Percentiles rank a stretch among this genome's conserved stretches.
These are phyloP conservation scores for Mastomys natalensis DNA, from an alignment of 2,113 vertebrate genomes.

Conservation along the genomic window DNA sequence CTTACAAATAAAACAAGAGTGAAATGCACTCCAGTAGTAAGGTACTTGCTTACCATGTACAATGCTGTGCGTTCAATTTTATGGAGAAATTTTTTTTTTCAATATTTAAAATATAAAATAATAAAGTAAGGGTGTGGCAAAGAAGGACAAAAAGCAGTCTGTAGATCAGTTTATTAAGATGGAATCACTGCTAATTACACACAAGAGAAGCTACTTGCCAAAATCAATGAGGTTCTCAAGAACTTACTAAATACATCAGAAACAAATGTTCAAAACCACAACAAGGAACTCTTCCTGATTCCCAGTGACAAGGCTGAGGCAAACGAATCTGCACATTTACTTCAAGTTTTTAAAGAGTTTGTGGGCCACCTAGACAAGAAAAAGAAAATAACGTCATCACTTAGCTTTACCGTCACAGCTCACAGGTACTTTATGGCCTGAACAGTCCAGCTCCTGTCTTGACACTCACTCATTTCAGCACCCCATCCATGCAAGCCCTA, in stretches of 20 bases:
- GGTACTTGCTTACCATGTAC: too few relatives aligned
- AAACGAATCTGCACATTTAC: slow-evolving; percentile 71
- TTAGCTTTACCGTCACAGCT: background rate
- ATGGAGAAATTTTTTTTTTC: background rate
- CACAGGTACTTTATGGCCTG: background rate
- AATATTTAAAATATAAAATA: background rate
- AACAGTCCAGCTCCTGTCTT: background rate
- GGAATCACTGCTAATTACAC: slow-evolving; percentile 47
- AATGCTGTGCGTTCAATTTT: background rate
- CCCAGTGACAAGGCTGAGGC: slow-evolving; percentile 54
- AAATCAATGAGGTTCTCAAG: slow-evolving; percentile 43
- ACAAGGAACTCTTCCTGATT: slow-evolving; percentile 38
- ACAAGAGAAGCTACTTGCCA: slow-evolving; percentile 34
- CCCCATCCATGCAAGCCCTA: background rate
- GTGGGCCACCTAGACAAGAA: slow-evolving; percentile 87
- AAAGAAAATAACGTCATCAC: slow-evolving; percentile 47
- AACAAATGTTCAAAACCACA: slow-evolving; percentile 63
- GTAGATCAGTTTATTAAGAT: slow-evolving; percentile 74
- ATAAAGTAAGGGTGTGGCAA: background rate
- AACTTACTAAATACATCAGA: slow-evolving; percentile 23
- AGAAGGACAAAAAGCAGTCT: background rate
- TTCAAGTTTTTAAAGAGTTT: slow-evolving; percentile 89
- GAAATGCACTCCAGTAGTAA: background rate
- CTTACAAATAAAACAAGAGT: background rate
- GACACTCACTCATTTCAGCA: background rate